A percentile compares a stretch with the other conserved stretches of the same genome.
Evolutionary conservation across 1,140 invertebrate species (phyloP).

Genomic region (Ceratosolen fusciceps): DNA sequence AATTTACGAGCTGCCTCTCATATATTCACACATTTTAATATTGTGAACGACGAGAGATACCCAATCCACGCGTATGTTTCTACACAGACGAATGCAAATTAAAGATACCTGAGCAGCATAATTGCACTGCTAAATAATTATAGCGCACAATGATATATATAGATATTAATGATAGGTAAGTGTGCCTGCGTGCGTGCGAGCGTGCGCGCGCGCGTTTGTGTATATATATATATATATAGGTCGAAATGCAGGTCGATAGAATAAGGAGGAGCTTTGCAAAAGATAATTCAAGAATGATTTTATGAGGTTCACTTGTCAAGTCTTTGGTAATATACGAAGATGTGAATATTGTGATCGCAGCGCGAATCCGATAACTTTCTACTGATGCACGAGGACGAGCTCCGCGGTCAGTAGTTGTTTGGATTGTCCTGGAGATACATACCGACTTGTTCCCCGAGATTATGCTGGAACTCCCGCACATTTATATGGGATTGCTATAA

Average conservation of each 20-base stretch:
- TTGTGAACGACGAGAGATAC: too few relatives aligned
- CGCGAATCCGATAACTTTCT: constrained; percentile 3
- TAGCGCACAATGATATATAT: neutral
- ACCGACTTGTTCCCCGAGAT: constrained; percentile 63
- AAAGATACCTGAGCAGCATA: constrained; percentile 5
- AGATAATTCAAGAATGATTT: neutral
- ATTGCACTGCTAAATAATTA: constrained; percentile 2
- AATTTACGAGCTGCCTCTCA: too few relatives aligned
- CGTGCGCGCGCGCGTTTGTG: too few relatives aligned
- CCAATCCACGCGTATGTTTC: too few relatives aligned
- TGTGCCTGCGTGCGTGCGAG: too few relatives aligned
- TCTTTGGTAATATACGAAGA: constrained; percentile 36
- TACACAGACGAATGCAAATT: constrained; percentile 9
- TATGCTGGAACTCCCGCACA: constrained; percentile 60
- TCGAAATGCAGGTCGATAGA: neutral
- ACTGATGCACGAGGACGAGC: neutral
- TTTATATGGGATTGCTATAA: constrained; percentile 65
- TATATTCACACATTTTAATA: too few relatives aligned
- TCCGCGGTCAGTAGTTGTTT: constrained; percentile 54
- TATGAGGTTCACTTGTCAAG: neutral
- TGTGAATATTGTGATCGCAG: neutral
- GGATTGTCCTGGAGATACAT: constrained; percentile 66
- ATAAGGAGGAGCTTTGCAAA: neutral
- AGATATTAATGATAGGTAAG: too few relatives aligned
- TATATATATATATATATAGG: neutral